A percentile compares a stretch with the other conserved stretches of the same genome.
Conservation (phyloP, 2,797 vertebrate species). For the Gallirallus australis region DNA sequence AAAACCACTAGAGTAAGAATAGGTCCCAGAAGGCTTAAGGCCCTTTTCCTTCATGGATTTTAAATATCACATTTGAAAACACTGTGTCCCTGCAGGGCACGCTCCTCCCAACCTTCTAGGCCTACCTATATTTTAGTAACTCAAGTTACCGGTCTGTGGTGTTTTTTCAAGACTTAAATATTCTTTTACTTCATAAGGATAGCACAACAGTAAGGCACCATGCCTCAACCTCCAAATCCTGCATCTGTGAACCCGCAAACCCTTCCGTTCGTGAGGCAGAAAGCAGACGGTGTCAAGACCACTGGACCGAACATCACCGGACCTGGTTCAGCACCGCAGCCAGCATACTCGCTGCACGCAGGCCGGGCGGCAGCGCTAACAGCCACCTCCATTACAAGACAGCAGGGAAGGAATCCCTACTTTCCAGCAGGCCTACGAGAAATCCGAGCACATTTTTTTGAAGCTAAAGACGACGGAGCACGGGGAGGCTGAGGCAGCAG, state of each 20-base stretch:
- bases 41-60: background rate
- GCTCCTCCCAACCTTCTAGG: background rate
- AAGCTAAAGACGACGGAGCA: too few species aligned
- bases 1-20: background rate
- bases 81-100: rapidly evolving
- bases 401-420: rapidly evolving
- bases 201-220: rapidly evolving
- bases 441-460: rapidly evolving
- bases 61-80: background rate
- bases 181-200: rapidly evolving
- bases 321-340: rapidly evolving
- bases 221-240: rapidly evolving
- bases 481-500: background rate
- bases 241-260: rapidly evolving
- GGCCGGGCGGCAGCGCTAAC: rapidly evolving
- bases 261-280: rapidly evolving
- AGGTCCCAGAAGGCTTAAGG: too few species aligned
- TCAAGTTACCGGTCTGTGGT: rapidly evolving
- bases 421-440: rapidly evolving
- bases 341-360: rapidly evolving
- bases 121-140: rapidly evolving
- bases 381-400: rapidly evolving
- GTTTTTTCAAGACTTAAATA: background rate
- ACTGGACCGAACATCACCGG: rapidly evolving
- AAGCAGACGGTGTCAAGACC: rapidly evolving